Conservation (phyloP, 2,888 invertebrate genomes). For the Xanthostigma xanthostigma region DNA sequence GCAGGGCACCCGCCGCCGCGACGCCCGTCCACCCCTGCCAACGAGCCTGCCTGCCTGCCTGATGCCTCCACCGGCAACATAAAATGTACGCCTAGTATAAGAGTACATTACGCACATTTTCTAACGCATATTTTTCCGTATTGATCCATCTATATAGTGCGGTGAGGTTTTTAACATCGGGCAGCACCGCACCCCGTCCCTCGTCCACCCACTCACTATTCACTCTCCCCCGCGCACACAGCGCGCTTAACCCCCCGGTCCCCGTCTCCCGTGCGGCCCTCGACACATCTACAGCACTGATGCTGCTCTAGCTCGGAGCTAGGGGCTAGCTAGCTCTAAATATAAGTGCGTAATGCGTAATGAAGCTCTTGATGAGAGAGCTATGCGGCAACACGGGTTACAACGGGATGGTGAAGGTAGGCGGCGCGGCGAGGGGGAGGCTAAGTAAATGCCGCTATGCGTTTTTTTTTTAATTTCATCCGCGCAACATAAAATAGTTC, state of each 20-base stretch:
- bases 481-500: too few species aligned
- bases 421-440: too few species aligned
- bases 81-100: slow-evolving; percentile 5
- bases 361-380: slow-evolving; percentile 4
- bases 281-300: neutral
- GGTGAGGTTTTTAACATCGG: slow-evolving; percentile 7
- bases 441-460: too few species aligned
- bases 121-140: slow-evolving; percentile 8
- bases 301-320: neutral
- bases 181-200: slow-evolving; percentile 1
- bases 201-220: neutral
- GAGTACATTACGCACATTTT: slow-evolving; percentile 8
- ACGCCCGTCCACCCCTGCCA: slow-evolving; percentile 7
- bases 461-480: too few species aligned
- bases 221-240: neutral
- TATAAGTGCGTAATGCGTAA: slow-evolving; percentile 8
- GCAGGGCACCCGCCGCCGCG: slow-evolving; percentile 5
- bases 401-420: too few species aligned
- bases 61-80: neutral
- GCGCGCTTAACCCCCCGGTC: neutral
- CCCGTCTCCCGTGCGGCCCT: neutral
- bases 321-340: slow-evolving; percentile 3
- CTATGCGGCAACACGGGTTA: too few species aligned
- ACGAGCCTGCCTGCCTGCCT: too few species aligned
- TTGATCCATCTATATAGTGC: slow-evolving; percentile 6